Evolutionary conservation across 2,113 vertebrate species (phyloP).

Genomic region (Megalops atlanticus): DNA sequence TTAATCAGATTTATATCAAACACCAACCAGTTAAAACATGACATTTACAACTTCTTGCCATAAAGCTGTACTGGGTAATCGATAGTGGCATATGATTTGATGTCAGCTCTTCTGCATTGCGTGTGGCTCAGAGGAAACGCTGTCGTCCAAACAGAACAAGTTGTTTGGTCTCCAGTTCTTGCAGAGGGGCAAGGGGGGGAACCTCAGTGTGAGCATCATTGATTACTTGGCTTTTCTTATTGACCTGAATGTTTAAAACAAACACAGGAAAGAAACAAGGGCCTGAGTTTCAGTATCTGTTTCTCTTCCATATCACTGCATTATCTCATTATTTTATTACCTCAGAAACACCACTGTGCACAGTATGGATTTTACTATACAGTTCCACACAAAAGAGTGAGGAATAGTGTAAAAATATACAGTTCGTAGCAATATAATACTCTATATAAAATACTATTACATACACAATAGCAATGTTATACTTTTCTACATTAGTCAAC

Average conservation of each 20-base stretch:
- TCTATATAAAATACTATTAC: too few relatives aligned
- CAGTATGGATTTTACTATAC: too few relatives aligned
- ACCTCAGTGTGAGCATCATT: neutral
- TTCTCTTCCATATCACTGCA: too few relatives aligned
- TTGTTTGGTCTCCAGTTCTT: neutral
- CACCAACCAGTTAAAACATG: conserved; percentile 75
- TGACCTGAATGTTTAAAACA: neutral
- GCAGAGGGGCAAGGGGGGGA: neutral
- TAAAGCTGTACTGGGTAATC: conserved; percentile 76
- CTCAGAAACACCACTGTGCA: too few relatives aligned
- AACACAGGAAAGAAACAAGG: neutral
- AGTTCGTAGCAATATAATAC: too few relatives aligned
- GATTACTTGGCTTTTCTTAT: neutral
- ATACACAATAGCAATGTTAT: too few relatives aligned
- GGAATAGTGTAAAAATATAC: too few relatives aligned
- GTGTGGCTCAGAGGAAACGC: conserved; percentile 38
- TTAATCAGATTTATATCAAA: conserved; percentile 81
- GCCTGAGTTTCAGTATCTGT: too few relatives aligned
- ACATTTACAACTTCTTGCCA: conserved; percentile 74
- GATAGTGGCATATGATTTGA: conserved; percentile 72
- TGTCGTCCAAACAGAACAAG: neutral
- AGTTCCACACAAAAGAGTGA: too few relatives aligned
- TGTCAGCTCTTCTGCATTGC: conserved; percentile 66
- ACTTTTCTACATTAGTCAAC: too few relatives aligned
- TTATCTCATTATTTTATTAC: too few relatives aligned